Conservation (phyloP, 2,113 vertebrate genomes). For the Antigone vipio region DNA sequence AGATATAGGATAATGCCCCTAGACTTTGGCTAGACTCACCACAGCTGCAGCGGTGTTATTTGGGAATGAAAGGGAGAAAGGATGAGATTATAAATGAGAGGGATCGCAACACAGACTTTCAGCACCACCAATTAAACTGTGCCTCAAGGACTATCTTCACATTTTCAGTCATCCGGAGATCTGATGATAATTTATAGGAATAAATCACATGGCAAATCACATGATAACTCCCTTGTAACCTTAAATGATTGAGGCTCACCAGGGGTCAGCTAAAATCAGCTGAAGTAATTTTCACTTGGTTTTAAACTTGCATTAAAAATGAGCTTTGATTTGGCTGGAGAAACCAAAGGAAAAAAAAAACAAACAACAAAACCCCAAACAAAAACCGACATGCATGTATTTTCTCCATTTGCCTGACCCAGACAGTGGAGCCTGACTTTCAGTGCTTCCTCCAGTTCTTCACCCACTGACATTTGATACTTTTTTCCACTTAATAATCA, state of each 20-base stretch:
- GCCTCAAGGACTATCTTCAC: background rate
- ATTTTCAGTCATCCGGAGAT: background rate
- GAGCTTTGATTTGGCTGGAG: background rate
- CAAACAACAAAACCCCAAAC: background rate
- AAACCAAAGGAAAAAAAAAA: background rate
- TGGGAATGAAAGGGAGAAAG: background rate
- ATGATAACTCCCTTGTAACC: background rate
- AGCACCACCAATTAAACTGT: conserved; percentile 6
- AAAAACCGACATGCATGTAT: accelerated
- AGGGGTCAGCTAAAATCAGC: background rate
- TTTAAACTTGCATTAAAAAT: conserved; percentile 11
- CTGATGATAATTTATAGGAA: background rate
- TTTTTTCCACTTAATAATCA: background rate
- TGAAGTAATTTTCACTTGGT: background rate
- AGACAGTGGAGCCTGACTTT: background rate
- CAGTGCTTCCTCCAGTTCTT: background rate
- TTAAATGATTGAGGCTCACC: background rate
- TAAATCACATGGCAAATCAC: conserved; percentile 6
- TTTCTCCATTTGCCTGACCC: background rate
- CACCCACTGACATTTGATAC: background rate
- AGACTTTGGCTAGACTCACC: background rate
- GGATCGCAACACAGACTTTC: background rate
- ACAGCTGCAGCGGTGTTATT: background rate
- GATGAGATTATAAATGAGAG: background rate
- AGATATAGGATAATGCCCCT: background rate